Base-by-base conservation (phyloP, 2,797 vertebrate genomes). In the Gadopsis bispinosus region DNA sequence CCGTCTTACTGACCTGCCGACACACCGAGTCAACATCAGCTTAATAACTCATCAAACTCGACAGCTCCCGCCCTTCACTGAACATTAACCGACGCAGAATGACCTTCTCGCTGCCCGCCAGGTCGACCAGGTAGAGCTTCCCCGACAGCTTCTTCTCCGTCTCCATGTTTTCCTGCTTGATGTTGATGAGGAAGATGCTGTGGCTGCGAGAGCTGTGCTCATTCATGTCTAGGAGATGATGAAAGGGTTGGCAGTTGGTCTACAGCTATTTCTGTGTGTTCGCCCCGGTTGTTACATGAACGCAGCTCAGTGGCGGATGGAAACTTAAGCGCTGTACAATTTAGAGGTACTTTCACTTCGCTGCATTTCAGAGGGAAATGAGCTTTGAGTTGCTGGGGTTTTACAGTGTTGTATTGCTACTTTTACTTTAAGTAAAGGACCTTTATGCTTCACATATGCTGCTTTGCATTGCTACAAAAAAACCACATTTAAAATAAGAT, bases 121-220 rank as follows among this genome's bases (percentile, higher is more conserved):
- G 88, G 88, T 98, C 97, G 35, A 98, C 97, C 93, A 98, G 93
- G 93, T 98, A 98, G 19, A 98, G 96, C 75, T 98, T 98, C 70
- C 97, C 97, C 10, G 96, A 96, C 83, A 98, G 96, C 43, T 98
- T 98, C 93, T 98, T 97, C 92, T 97, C 97, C 0, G 97, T 97
- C 75, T 98, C 97, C 16, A 98, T 91, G 26, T 98, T 97, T 83
- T 98, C 97, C 93, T 97, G 97, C 60, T 98, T 98, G 92, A 98
- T 98, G 78, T 97, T 97, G 84, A 98, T 98, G 86, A 98, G 93
- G 94, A 98, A 98, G 90, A 98, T 98, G 89, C 97, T 97, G 95
- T 98, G 97, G 91, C 97, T 98, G 89, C 97, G 96, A 31, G 97
- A 98, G 93, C 97, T 98, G 96, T 98, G 97, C 81, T 98, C 97